These are phyloP conservation scores for Glossophaga mutica DNA, from an alignment of 2,797 vertebrate genomes.

Conservation along the genomic window DNA sequence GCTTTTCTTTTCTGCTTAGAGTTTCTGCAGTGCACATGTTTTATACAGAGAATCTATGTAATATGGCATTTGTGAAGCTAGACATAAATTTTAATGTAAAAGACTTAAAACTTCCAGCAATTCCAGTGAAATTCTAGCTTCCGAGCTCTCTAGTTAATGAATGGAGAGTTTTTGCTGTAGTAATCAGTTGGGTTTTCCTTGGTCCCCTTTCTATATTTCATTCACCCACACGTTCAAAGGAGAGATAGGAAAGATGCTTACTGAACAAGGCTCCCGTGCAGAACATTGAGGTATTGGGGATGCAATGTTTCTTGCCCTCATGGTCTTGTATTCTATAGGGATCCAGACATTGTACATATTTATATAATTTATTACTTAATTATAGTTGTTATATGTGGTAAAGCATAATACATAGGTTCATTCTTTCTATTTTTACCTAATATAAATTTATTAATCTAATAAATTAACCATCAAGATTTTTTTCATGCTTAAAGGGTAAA, in stretches of 20 bases:
- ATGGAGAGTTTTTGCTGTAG: background rate
- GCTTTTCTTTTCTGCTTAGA: background rate
- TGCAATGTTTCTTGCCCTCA: background rate
- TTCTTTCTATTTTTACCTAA: slow-evolving; percentile 43
- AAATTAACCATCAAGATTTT: background rate
- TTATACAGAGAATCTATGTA: background rate
- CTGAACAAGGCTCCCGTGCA: background rate
- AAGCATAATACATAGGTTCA: background rate
- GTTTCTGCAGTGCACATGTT: background rate
- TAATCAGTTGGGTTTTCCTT: background rate
- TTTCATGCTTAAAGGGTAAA: background rate
- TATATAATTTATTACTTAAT: slow-evolving; percentile 43
- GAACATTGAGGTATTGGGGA: background rate
- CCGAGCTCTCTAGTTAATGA: background rate
- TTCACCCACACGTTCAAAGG: background rate
- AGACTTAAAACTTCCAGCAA: background rate
- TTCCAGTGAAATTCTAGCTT: background rate
- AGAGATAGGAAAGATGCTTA: background rate
- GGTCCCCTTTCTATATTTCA: background rate
- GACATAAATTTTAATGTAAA: background rate
- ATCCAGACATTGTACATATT: background rate
- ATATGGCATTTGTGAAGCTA: background rate
- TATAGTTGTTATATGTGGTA: background rate
- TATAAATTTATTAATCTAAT: slow-evolving; percentile 21
- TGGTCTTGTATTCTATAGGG: background rate